Evolutionary conservation across 1,140 invertebrate species (phyloP), one percentile per base, ranked within the genome.

Genomic region (Telenomus remus): DNA sequence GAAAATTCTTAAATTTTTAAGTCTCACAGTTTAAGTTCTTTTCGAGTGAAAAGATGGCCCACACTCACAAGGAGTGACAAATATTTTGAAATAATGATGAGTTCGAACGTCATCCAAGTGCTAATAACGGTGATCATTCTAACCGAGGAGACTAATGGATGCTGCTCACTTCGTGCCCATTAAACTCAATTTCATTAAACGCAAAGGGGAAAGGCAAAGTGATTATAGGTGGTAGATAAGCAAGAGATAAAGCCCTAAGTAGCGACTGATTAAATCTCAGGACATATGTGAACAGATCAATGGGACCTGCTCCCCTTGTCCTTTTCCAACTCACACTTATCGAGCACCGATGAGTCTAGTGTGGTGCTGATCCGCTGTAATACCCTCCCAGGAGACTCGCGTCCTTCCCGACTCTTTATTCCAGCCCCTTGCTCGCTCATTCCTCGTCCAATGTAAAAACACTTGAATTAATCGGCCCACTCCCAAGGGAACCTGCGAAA

Each of bases 251-350:
- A 84, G 77, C 79, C 79, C 66, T 86, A 85, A 87, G 86, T 84
- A 86, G 76, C 55, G 80, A 82, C 83, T 86, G 86, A 88, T 88
- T 88, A 85, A 88, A 88, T 88, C 87, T 86, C 79, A 73, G 80
- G 84, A 86, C 87, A 88, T 88, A 86, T 88, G 86, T 74, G 86
- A 84, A 76, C 61, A 80, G 80, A 85, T 86, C 81, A 85, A 84
- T 83, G 84, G 79, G 56, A 74, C 74, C 66, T 71, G 63, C 54
- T 69, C 65, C 64, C 74, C 65, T 35, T 37, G 12, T 81, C 80
- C 61, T 65, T 63, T 59, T 78, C 77, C 59, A 37, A 3, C 68
- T 69, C 60, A 33, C 59, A 76, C 79, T 71, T 65, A 68, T 60
- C 71, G 56, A 37, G 48, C 39, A 35, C 33, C 27, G 37, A 56